Base-by-base conservation (phyloP, 2,797 vertebrate genomes). In the Thripadectes ignobilis region DNA sequence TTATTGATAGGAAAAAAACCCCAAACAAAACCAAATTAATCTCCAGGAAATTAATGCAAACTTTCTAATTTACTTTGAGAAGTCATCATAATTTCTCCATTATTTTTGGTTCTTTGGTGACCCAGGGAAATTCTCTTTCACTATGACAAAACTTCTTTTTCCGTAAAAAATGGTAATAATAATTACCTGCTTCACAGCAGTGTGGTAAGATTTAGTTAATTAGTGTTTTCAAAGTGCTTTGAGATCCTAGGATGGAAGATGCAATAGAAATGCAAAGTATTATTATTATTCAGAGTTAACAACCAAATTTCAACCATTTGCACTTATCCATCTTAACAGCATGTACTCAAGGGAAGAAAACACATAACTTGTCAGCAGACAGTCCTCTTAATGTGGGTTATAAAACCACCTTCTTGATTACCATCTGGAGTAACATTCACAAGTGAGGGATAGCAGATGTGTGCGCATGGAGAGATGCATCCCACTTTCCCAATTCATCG, bases 201-300 rank as follows among this genome's bases (percentile, higher is more conserved):
- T 95, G 92, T 49, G 63, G 85, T 92, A 92, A 81, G 85, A 89
- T 89, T 93, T 88, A 88, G 93, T 96, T 96, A 97, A 96, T 96
- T 94, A 95, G 82, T 95, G 95, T 96, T 95, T 96, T 94, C 75
- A 65, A 93, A 95, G 93, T 93, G 95, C 94, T 96, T 97, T 94
- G 95, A 97, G 95, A 97, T 96, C 89, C 92, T 94, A 95, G 93
- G 94, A 97, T 95, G 85, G 95, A 96, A 96, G 94, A 96, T 46
- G 95, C 90, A 96, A 96, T 96, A 96, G 96, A 96, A 97, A 97
- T 97, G 97, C 97, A 97, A 97, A 97, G 95, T 97, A 97, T 97
- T 97, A 97, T 97, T 97, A 97, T 97, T 97, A 97, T 97, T 97
- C 97, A 97, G 97, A 97, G 96, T 97, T 97, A 97, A 97, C 97